These are phyloP conservation scores for Acropternis orthonyx DNA, from an alignment of 2,797 vertebrate species.

Conservation along the genomic window DNA sequence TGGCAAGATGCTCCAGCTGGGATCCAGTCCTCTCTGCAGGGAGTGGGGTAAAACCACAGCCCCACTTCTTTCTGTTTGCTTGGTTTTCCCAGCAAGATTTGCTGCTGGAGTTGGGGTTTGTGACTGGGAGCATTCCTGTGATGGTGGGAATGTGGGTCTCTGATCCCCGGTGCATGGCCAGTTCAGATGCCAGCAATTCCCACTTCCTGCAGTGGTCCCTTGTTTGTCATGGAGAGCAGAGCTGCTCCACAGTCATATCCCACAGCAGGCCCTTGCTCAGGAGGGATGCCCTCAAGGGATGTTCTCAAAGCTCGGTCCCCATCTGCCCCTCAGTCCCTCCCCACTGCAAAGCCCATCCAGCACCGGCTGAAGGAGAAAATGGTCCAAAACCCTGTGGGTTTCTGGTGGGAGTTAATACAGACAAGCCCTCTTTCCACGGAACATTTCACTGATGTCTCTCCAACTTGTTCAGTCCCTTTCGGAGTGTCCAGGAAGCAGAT, in stretches of 20 bases:
- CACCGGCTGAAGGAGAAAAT: slow-evolving; percentile 14
- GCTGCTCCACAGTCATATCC: accelerated
- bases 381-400: slow-evolving; percentile 46
- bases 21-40: not conserved
- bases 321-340: accelerated
- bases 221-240: not conserved
- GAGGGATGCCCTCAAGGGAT: not conserved
- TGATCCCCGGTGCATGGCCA: not conserved
- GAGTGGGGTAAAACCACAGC: not conserved
- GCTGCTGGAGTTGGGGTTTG: not conserved
- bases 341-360: not conserved
- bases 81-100: not conserved
- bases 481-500: not conserved
- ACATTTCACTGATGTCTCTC: slow-evolving; percentile 4
- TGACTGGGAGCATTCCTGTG: not conserved
- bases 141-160: accelerated
- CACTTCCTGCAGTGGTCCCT: accelerated
- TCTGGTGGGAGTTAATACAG: slow-evolving; percentile 55
- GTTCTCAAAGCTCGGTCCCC: accelerated
- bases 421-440: not conserved
- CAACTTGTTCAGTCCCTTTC: not conserved
- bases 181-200: not conserved
- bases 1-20: accelerated
- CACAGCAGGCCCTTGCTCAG: not conserved
- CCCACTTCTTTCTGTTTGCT: not conserved